A percentile compares a stretch with the other conserved stretches of the same genome.
phyloP scores from a whole-genome alignment of 2,888 invertebrate species.

The Pheosia gnoma region DNA sequence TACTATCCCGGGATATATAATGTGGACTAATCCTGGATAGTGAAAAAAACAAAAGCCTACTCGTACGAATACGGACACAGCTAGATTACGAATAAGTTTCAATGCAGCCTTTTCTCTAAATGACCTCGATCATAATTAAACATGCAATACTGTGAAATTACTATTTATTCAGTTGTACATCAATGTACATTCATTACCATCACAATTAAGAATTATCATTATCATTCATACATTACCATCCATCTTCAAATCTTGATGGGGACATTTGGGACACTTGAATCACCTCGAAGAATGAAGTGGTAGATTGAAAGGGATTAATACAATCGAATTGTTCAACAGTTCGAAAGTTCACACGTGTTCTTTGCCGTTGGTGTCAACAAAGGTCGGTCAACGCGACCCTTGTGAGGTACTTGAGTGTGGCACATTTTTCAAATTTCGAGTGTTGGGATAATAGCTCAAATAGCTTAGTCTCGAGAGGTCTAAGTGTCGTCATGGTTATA shows the following conservation, averaged over 20 bases:
- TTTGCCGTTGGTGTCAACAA: constrained; percentile 60
- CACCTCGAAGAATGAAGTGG: constrained; percentile 64
- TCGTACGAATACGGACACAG: too few species aligned
- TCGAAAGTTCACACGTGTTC: constrained; percentile 78
- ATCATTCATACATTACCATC: constrained; percentile 70
- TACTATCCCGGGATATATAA: too few species aligned
- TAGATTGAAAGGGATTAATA: constrained; percentile 51
- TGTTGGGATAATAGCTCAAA: constrained; percentile 1
- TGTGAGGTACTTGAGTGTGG: not conserved
- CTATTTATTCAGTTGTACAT: constrained; percentile 63
- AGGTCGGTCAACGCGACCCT: constrained; percentile 20
- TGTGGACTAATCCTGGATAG: too few species aligned
- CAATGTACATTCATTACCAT: constrained; percentile 76
- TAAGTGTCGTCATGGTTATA: not conserved
- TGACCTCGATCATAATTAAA: constrained; percentile 14
- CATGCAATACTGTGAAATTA: constrained; percentile 60
- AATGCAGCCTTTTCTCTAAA: not conserved
- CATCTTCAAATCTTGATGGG: constrained; percentile 65
- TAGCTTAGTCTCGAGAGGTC: not conserved
- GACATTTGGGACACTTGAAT: constrained; percentile 80
- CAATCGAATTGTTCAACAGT: constrained; percentile 52
- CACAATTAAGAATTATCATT: constrained; percentile 76
- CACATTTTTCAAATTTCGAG: not conserved
- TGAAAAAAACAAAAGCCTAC: too few species aligned
- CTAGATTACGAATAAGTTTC: not conserved